Evolutionary conservation across 2,797 vertebrate species (phyloP), one percentile per base, ranked within the genome.

Genomic region (Cygnus olor): DNA sequence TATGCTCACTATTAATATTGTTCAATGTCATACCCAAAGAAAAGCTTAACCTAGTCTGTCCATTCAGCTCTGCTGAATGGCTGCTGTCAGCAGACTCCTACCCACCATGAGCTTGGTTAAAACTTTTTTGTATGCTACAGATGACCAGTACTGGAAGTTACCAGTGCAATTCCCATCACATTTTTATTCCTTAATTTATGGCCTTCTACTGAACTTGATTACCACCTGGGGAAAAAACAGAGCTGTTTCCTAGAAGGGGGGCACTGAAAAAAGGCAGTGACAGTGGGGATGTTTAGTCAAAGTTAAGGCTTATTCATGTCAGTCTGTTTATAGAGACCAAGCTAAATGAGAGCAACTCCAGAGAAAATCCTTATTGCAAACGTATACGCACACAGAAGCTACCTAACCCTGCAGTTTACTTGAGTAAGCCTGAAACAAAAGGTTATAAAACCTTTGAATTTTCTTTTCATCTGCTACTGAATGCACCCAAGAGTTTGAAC

Each of bases 351-450:
- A 80, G 22, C 17, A n/a, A 47, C 32, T 53, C 42, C 44, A 69
- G 14, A 61, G 2, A 77, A 88, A 88, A 90, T 61, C 10, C 22
- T 72, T 60, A n/a, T 21, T 85, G 18, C 32, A 82, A 79, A 54
- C 11, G 4, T 42, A 10, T 19, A 61, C 14, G 38, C 44, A 54
- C 3, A 4, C 14, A 66, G 51, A 70, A 71, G 0, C 0, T 25
- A 76, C 4, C 2, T 45, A 69, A 79, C 7, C 6, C 17, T 42
- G 30, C 2, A 56, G 34, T 65, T 82, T 47, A 32, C 21, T 69
- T 69, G 24, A 72, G 44, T 44, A 69, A 21, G 5, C 36, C 38
- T 47, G 40, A 87, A 89, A 6, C 10, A 36, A 25, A 80, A 82
- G 24, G 34, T 81, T 79, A 82, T n/a, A 64, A 82, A 85, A 49